Evolutionary conservation across 64 coral and sea anemone genomes (phyloP), one percentile per base, ranked within the genome.

Genomic region (Pocillopora damicornis): DNA sequence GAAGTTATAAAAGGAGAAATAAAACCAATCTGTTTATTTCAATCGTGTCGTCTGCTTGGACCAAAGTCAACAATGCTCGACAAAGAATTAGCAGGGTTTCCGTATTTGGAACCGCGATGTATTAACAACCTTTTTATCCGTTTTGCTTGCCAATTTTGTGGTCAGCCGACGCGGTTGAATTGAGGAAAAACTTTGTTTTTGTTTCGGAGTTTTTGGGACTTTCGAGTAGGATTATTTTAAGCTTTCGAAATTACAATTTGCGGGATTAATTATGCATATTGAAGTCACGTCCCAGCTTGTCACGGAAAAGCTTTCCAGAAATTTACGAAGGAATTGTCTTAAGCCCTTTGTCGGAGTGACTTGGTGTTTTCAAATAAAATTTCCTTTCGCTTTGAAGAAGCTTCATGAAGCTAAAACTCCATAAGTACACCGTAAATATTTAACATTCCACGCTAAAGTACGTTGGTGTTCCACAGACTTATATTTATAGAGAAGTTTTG

Each of bases 281-380:
- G 23, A 66, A 66, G 81, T 72, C 81, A 85, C 81, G 81, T 85
- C 81, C 16, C 57, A 42, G 22, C 65, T 12, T 15, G 64, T 85
- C 64, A 85, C 64, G 51, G 42, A 67, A 13, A 4, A 72, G 57
- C 18, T 22, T 15, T 58, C 26, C 34, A 63, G 35, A 45, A 68
- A 20, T 51, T 51, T 51, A 51, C 42, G 42, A 83, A 83, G 11
- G 34, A 4, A 35, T 17, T 83, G 61, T 20, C 38, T 83, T 22
- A 20, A 68, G 80, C 61, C 79, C 45, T 68, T 35, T 66, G 35
- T 22, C 62, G 61, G 62, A 22, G 13, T 83, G 13, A 26, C 23
- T 85, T 71, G 65, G 57, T 38, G 38, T 45, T 57, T 34, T 11
- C 26, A 81, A 42, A 56, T 85, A 36, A 85, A 73, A 57, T 73